Conservation (phyloP, 1,140 invertebrate genomes). For the Lordiphosa mommai region DNA sequence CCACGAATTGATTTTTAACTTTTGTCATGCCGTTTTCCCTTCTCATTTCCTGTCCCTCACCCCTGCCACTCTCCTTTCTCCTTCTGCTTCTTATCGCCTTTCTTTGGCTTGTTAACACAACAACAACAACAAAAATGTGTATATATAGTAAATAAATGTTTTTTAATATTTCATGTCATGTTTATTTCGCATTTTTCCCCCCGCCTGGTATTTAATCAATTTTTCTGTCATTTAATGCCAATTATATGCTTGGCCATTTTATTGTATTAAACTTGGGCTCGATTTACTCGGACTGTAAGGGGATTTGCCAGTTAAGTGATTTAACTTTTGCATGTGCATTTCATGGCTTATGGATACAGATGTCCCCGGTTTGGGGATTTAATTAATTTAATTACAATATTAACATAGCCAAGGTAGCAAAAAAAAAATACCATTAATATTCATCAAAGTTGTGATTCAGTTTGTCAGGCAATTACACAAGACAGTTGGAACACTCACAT, state of each 20-base stretch:
- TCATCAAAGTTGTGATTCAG: too few relatives aligned
- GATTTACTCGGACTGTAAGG: neutral
- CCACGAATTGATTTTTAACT: constrained; percentile 77
- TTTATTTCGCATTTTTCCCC: constrained; percentile 11
- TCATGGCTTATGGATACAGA: neutral
- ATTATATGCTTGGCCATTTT: constrained; percentile 48
- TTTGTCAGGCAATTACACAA: too few relatives aligned
- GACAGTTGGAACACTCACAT: too few relatives aligned
- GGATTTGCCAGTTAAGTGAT: constrained; percentile 10
- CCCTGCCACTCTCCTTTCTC: neutral
- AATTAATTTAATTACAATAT: too few relatives aligned
- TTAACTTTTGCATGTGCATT: constrained; percentile 11
- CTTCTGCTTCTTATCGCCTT: constrained; percentile 61
- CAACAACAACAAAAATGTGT: constrained; percentile 31
- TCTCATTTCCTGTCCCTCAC: constrained; percentile 52
- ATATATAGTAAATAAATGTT: constrained; percentile 29
- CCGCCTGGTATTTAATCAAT: constrained; percentile 53
- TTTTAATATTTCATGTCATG: constrained; percentile 59
- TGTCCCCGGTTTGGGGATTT: too few relatives aligned
- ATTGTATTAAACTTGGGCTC: constrained; percentile 1
- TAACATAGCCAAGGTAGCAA: too few relatives aligned
- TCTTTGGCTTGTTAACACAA: constrained; percentile 58
- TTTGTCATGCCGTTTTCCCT: constrained; percentile 43
- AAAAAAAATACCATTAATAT: too few relatives aligned
- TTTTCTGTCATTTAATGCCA: constrained; percentile 66